phyloP scores from a whole-genome alignment of 2,797 vertebrate species.

The Ataeniobius toweri region DNA sequence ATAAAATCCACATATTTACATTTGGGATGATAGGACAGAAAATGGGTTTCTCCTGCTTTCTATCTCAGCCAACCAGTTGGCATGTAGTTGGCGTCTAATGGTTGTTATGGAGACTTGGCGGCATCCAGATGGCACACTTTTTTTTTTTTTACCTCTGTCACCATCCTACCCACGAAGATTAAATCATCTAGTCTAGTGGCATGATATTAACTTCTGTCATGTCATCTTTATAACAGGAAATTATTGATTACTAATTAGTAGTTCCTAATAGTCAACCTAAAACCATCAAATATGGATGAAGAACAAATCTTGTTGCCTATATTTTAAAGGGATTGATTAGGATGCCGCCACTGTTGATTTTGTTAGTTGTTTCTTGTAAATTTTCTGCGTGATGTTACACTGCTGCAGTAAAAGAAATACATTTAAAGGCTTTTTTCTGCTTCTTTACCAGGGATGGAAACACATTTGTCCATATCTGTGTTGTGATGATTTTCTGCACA shows the following conservation, averaged over 20 bases:
- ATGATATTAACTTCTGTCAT: neutral
- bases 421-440: neutral
- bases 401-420: neutral
- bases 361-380: neutral
- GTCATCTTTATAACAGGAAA: neutral
- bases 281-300: neutral
- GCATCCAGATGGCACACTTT: neutral
- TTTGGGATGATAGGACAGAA: neutral
- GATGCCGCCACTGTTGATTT: neutral
- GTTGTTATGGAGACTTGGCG: neutral
- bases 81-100: neutral
- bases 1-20: neutral
- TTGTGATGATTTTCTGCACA: slow-evolving; percentile 5
- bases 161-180: neutral
- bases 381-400: neutral
- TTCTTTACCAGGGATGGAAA: neutral
- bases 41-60: neutral
- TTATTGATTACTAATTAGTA: neutral
- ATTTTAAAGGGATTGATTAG: neutral
- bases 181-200: neutral
- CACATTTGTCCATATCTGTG: neutral
- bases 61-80: too few species aligned
- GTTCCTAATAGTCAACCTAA: neutral
- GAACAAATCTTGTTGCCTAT: neutral
- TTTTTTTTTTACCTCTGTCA: neutral